These are phyloP conservation scores for Glossophaga mutica DNA, from an alignment of 2,797 vertebrate genomes.

Conservation along the genomic window DNA sequence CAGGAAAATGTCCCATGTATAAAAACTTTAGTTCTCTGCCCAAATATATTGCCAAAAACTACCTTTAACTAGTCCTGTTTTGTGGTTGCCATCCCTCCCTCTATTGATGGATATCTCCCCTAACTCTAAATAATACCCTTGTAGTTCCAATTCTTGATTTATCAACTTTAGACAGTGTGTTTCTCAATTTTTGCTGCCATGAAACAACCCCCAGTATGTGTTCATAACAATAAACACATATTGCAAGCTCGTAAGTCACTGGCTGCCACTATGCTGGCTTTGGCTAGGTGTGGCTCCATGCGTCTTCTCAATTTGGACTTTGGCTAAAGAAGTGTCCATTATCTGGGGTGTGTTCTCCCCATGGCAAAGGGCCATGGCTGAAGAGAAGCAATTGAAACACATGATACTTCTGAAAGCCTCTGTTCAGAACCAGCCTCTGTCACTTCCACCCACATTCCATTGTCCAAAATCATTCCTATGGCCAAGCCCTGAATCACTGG, in stretches of 20 bases:
- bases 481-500: background rate
- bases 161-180: background rate
- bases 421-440: background rate
- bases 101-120: background rate
- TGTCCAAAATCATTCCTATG: background rate
- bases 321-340: background rate
- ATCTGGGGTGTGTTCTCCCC: background rate
- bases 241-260: background rate
- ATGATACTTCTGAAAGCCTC: background rate
- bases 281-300: background rate
- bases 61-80: background rate
- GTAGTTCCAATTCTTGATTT: background rate
- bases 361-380: background rate
- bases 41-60: background rate
- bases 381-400: background rate
- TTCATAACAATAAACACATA: background rate
- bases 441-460: background rate
- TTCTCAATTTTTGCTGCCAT: background rate
- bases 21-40: background rate
- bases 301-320: background rate
- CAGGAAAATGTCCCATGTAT: background rate
- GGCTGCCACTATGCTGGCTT: background rate
- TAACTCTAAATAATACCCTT: background rate
- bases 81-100: background rate
- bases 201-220: background rate